Evolutionary conservation across 2,888 invertebrate species (phyloP), one percentile per base, ranked within the genome.

Genomic region (Dastarcus helophoroides): DNA sequence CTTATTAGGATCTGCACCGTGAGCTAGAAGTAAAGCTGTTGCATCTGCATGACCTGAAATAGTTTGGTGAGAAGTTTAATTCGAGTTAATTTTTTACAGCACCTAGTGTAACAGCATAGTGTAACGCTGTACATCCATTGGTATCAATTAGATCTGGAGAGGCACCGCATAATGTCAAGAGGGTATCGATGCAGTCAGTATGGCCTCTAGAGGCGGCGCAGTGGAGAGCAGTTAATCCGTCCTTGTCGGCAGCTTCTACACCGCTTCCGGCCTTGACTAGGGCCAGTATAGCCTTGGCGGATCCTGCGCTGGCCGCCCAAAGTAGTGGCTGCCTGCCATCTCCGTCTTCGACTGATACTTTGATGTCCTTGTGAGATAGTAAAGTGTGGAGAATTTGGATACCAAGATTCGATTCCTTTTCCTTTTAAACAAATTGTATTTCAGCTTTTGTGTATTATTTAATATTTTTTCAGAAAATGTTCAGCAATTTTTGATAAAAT

Each of bases 271-370:
- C 83, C 54, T 89, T 83, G 9, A 91, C 78, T 34, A 98, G 63
- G 0, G 89, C 81, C 26, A 89, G 67, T 32, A 95, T 80, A 0
- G 94, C 95, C 42, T 91, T 86, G 1, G 85, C 79, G 21, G 90
- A 91, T 3, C 95, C 97, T 12, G 95, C 90, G 42, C 93, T 93
- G 1, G 95, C 91, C 0, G 97, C 95, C 98, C 98, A 98, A 7
- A 97, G 64, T 30, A 98, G 66, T 1, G 97, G 95, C 47, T 91
- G 90, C 5, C 97, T 68, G 0, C 90, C 88, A 54, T 97, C 95
- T 24, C 84, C 80, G 60, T 98, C 98, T 32, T 76, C 71, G 1
- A 85, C 85, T 43, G 88, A 80, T 1, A 91, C 83, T 11, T 79
- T 73, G 3, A 86, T 83, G 6, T 82, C 80, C 7, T 79, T 77